Evolutionary conservation across 2,888 invertebrate species (phyloP).

Genomic region (Scotopteryx bipunctaria): DNA sequence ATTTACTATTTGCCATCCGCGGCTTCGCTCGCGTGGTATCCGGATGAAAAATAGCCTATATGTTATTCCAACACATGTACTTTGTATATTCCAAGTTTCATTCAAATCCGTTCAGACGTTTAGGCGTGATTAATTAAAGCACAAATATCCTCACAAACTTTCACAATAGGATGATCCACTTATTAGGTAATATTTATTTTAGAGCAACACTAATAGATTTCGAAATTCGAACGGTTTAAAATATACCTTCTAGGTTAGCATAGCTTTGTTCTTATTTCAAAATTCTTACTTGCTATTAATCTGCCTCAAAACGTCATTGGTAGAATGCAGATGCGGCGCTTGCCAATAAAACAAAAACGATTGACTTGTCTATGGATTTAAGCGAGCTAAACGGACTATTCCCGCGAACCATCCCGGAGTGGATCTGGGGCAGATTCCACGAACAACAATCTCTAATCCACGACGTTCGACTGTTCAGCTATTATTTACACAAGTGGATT

Average conservation of each 20-base stretch:
- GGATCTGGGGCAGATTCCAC: slow-evolving; percentile 26
- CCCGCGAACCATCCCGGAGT: slow-evolving; percentile 11
- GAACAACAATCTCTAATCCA: slow-evolving; percentile 30
- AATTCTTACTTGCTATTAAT: not conserved
- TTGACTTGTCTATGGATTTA: slow-evolving; percentile 21
- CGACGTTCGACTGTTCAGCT: slow-evolving; percentile 25
- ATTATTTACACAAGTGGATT: slow-evolving; percentile 35
- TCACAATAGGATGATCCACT: no score
- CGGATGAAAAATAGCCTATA: no score
- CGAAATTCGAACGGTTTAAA: no score
- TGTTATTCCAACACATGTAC: no score
- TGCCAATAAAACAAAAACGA: slow-evolving; percentile 20
- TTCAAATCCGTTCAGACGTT: no score
- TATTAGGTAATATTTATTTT: no score
- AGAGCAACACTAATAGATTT: not conserved
- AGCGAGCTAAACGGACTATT: slow-evolving; percentile 15
- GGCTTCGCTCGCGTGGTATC: no score
- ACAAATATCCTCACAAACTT: no score
- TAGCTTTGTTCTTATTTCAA: not conserved
- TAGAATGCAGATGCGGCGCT: slow-evolving; percentile 9
- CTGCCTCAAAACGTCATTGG: no score
- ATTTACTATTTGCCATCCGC: no score
- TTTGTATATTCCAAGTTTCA: no score
- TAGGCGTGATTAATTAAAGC: no score
- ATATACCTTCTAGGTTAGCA: not conserved